These are phyloP conservation scores for Drosophila conformis DNA, from an alignment of 2,888 invertebrate genomes.

Conservation along the genomic window DNA sequence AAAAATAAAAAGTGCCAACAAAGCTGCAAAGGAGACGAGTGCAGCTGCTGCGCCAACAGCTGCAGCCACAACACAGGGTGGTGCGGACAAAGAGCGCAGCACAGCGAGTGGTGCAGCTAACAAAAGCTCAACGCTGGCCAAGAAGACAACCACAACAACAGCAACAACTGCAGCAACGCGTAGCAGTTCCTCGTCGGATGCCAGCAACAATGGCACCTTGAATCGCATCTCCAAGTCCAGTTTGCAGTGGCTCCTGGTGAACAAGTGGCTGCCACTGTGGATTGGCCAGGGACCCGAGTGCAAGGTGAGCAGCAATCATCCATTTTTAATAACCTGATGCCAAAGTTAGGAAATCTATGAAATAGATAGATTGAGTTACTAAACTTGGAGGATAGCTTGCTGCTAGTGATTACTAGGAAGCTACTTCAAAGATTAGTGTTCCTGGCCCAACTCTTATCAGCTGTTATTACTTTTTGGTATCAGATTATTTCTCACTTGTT, in stretches of 20 bases:
- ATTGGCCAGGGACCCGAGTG: constrained; percentile 86
- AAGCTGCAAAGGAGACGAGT: constrained; percentile 59
- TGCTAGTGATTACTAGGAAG: neutral
- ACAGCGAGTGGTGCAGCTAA: constrained; percentile 36
- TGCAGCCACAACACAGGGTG: constrained; percentile 31
- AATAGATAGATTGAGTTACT: neutral
- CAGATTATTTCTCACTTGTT: neutral
- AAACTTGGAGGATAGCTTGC: neutral
- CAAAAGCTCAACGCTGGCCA: constrained; percentile 61
- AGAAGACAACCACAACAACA: constrained; percentile 69
- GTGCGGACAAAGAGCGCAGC: constrained; percentile 24
- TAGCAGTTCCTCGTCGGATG: constrained; percentile 64
- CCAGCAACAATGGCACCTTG: constrained; percentile 70
- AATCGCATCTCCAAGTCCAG: constrained; percentile 87
- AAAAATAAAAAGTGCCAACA: constrained; percentile 74
- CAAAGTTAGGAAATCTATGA: neutral
- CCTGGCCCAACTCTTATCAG: neutral
- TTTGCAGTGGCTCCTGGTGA: constrained; percentile 88
- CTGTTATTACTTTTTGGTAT: neutral
- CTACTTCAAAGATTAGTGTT: neutral
- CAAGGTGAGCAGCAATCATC: constrained; percentile 73
- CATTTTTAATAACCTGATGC: neutral
- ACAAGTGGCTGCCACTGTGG: constrained; percentile 89
- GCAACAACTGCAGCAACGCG: constrained; percentile 55
- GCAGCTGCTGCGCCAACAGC: constrained; percentile 16